These are phyloP conservation scores for cat (Felis catus) DNA, from an alignment of 2,113 vertebrate genomes.

Conservation along the genomic window DNA sequence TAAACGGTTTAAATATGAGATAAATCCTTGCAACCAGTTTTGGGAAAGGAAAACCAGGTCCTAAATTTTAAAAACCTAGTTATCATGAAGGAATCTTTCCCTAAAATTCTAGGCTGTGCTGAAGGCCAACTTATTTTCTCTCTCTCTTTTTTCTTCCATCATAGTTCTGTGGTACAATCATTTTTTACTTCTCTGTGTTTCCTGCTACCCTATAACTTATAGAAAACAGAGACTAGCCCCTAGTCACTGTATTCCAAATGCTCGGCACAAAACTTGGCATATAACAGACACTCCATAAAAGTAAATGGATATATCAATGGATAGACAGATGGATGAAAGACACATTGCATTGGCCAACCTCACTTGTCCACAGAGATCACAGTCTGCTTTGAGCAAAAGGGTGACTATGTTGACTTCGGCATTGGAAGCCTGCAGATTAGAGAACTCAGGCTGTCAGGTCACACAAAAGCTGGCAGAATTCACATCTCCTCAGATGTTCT, in stretches of 20 bases:
- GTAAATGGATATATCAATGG: neutral
- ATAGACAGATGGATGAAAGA: neutral
- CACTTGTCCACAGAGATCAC: rapidly evolving
- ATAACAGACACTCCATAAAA: neutral
- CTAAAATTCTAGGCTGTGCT: neutral
- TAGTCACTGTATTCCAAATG: neutral
- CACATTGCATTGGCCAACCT: neutral
- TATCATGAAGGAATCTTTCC: neutral
- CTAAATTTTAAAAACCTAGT: neutral
- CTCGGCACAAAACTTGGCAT: neutral
- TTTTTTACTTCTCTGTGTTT: neutral
- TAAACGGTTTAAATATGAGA: neutral
- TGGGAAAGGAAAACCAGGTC: neutral
- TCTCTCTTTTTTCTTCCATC: neutral
- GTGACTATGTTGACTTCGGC: neutral
- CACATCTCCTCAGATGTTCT: neutral
- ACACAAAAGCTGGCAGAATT: neutral
- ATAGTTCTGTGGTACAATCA: neutral
- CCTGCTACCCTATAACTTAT: neutral
- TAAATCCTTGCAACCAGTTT: neutral
- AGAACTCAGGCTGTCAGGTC: neutral
- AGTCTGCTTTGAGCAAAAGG: neutral
- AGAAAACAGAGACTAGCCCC: neutral
- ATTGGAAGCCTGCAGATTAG: neutral
- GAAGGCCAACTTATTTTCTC: neutral